Conservation (phyloP, 2,888 invertebrate genomes). For the Arctia plantaginis region DNA sequence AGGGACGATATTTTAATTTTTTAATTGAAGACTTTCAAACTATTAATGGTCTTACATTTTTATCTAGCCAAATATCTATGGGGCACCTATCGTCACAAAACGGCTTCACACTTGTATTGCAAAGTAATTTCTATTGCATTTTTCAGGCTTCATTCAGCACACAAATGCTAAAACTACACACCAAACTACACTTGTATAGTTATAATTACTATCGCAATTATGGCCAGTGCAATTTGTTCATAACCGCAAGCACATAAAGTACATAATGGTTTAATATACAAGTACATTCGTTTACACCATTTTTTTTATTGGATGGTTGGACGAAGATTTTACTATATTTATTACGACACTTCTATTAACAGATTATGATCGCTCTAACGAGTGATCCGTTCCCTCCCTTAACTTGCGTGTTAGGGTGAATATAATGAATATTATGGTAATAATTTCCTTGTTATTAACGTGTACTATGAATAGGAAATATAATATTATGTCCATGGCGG, state of each 20-base stretch:
- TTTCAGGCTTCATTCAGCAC: not conserved
- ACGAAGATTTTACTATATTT: conserved; percentile 13
- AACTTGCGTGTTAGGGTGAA: conserved; percentile 28
- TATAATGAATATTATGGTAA: conserved; percentile 30
- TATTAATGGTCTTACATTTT: too few species aligned
- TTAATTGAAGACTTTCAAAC: too few species aligned
- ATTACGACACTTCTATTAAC: conserved; percentile 32
- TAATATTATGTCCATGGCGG: not conserved
- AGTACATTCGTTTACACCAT: not conserved
- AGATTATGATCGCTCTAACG: conserved; percentile 46
- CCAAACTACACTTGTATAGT: not conserved
- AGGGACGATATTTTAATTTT: too few species aligned
- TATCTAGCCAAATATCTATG: too few species aligned
- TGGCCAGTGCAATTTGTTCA: not conserved
- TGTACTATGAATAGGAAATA: conserved; percentile 12
- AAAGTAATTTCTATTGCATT: not conserved
- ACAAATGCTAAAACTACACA: not conserved
- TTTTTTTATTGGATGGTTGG: conserved; percentile 18
- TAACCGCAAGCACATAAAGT: not conserved
- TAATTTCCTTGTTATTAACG: conserved; percentile 30
- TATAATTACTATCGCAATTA: not conserved
- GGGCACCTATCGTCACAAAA: not conserved
- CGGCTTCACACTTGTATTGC: not conserved
- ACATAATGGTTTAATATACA: not conserved
- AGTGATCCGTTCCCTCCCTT: conserved; percentile 15